Evolutionary conservation across 2,888 invertebrate genomes (phyloP).

Genomic region (Electrophaes corylata): DNA sequence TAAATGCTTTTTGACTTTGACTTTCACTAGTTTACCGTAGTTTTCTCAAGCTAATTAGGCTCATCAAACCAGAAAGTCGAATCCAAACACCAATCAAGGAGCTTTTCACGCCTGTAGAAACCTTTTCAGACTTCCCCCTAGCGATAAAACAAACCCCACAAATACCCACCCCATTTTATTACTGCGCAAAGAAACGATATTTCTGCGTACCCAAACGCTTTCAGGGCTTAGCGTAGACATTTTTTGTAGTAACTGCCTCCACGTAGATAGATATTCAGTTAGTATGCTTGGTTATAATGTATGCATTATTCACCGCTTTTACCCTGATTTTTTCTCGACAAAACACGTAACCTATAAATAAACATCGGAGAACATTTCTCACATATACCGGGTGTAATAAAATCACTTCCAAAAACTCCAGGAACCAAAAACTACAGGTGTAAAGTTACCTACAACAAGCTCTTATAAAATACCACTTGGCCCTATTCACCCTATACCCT

Average conservation of each 20-base stretch:
- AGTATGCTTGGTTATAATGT: conserved; percentile 34
- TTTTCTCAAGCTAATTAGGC: conserved; percentile 36
- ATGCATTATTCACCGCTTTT: conserved; percentile 41
- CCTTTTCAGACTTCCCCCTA: conserved; percentile 17
- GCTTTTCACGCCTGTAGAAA: conserved; percentile 12
- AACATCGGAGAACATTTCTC: too few species aligned
- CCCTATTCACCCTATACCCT: too few species aligned
- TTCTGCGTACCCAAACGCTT: conserved; percentile 39
- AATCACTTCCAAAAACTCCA: too few species aligned
- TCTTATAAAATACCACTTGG: too few species aligned
- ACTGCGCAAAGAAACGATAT: conserved; percentile 39
- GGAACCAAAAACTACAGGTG: too few species aligned
- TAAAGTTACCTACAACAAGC: too few species aligned
- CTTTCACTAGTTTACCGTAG: too few species aligned
- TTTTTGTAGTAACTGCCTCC: conserved; percentile 31
- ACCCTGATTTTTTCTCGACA: conserved; percentile 38
- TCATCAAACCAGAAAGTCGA: conserved; percentile 34
- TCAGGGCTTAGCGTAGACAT: conserved; percentile 34
- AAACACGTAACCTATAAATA: conserved; percentile 38
- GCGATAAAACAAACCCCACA: conserved; percentile 34
- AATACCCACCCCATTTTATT: conserved; percentile 36
- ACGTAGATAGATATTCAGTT: conserved; percentile 25
- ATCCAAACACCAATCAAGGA: conserved; percentile 27
- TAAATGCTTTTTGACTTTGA: too few species aligned
- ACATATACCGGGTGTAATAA: too few species aligned